phyloP scores from a whole-genome alignment of 2,797 vertebrate species.

The Peromyscus melanophrys region DNA sequence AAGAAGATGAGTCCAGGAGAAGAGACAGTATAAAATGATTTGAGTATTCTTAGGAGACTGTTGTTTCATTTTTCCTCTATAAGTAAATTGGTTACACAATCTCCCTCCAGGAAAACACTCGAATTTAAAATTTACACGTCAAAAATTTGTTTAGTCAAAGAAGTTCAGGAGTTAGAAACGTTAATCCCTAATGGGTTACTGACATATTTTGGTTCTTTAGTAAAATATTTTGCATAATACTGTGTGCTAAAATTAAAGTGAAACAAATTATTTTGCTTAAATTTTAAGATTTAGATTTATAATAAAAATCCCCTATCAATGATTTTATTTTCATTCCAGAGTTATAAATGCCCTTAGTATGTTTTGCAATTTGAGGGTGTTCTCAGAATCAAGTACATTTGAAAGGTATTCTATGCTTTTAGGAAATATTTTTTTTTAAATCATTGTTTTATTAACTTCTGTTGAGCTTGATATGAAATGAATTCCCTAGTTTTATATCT shows the following conservation, averaged over 20 bases:
- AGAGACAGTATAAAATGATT: background rate
- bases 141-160: slow-evolving; percentile 7
- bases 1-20: background rate
- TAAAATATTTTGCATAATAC: background rate
- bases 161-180: background rate
- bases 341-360: slow-evolving; percentile 1
- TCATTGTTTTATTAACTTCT: background rate
- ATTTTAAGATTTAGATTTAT: background rate
- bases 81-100: background rate
- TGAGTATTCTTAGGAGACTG: background rate
- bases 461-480: background rate
- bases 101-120: background rate
- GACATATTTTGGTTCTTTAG: background rate
- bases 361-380: background rate
- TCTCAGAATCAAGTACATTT: background rate
- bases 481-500: background rate
- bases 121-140: slow-evolving; percentile 21
- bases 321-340: background rate
- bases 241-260: background rate
- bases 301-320: background rate
- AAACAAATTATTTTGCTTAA: background rate
- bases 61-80: background rate
- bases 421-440: background rate
- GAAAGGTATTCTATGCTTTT: slow-evolving; percentile 27
- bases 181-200: background rate